Evolutionary conservation across 2,797 vertebrate species (phyloP), one percentile per base, ranked within the genome.

Genomic region (Gadopsis bispinosus): DNA sequence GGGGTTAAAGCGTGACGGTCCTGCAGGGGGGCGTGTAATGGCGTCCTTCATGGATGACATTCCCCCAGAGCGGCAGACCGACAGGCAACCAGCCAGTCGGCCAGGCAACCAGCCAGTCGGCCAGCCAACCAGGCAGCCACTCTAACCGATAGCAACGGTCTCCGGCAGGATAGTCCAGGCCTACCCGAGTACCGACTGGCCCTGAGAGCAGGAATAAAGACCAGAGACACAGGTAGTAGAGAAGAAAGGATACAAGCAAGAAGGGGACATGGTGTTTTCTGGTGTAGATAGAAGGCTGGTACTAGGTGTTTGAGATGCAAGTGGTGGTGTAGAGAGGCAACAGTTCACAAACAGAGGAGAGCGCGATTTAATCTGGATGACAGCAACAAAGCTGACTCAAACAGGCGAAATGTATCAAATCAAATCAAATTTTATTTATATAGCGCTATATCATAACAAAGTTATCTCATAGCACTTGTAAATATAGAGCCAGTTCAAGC

Each of bases 11-110:
- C 31, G 19, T 70, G 77, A 77, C 77, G 67, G 43, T 90, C 79
- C 84, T 62, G 11, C 54, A 69, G 85, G 89, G 66, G 20, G 29
- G 51, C 26, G 69, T 69, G 81, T 84, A 69, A 87, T 45, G 69
- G 61, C n/a, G 79, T 88, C 90, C 91, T 92, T 94, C 84, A 89
- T 11, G 80, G 89, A 74, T 87, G 81, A 88, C 76, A 79, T 88
- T 83, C 73, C 83, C 77, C 80, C 19, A 54, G 77, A 86, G 81
- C 62, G 56, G 79, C 70, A 81, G 78, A 43, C 17, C n/a, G 55
- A 56, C 65, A 62, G 37, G 13, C 53, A 26, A 54, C 17, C 48
- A 29, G 58, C 16, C 56, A 31, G 47, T 12, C 60, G n/a, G n/a
- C n/a, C n/a, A n/a, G n/a, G n/a, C n/a, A n/a, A n/a, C n/a, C n/a